phyloP scores from a whole-genome alignment of 2,888 invertebrate genomes.

The Philereme vetulata region DNA sequence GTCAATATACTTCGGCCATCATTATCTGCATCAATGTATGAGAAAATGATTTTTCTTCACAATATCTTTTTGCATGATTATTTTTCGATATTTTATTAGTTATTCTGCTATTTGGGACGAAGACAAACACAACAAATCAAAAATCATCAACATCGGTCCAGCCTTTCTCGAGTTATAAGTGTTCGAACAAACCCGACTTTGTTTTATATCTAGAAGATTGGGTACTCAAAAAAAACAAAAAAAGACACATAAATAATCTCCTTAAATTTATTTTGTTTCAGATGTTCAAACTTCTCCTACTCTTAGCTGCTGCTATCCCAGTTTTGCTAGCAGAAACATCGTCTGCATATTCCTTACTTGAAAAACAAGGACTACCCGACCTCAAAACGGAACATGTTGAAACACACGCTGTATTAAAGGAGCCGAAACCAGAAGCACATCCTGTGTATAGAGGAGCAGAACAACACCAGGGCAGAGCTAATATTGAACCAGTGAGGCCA shows the following conservation, averaged over 20 bases:
- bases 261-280: slow-evolving; percentile 46
- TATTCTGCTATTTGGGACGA: no score
- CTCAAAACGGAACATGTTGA: slow-evolving; percentile 50
- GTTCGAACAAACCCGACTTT: no score
- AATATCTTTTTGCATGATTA: no score
- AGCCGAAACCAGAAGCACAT: slow-evolving; percentile 48
- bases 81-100: no score
- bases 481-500: slow-evolving; percentile 63
- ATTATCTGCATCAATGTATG: no score
- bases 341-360: slow-evolving; percentile 49
- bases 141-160: no score
- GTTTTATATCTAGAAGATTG: no score
- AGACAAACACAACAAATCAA: no score
- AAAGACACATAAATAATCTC: neutral
- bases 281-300: slow-evolving; percentile 58
- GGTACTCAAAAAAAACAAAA: neutral
- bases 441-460: slow-evolving; percentile 67
- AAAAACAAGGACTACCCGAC: slow-evolving; percentile 60
- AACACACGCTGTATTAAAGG: slow-evolving; percentile 51
- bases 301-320: slow-evolving; percentile 48
- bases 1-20: no score
- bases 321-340: slow-evolving; percentile 63
- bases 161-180: no score
- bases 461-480: slow-evolving; percentile 58
- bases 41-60: no score